Conservation (phyloP, 2,888 invertebrate genomes). For the Sialis fuliginosa region DNA sequence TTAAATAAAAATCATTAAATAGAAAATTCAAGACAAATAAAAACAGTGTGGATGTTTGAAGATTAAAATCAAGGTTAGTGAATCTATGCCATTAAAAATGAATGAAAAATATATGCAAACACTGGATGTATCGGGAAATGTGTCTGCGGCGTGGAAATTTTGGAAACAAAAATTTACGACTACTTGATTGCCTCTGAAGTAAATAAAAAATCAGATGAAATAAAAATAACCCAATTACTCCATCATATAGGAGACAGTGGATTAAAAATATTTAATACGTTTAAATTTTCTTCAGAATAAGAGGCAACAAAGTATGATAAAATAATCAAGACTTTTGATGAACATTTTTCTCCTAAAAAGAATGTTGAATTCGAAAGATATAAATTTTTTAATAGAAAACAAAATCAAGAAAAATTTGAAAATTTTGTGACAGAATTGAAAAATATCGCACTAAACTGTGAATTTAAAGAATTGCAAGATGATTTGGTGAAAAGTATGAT, state of each 20-base stretch:
- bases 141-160: slow-evolving; percentile 12
- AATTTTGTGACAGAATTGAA: slow-evolving; percentile 11
- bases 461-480: slow-evolving; percentile 10
- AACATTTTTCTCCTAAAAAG: neutral
- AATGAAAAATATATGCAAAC: neutral
- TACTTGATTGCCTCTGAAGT: slow-evolving; percentile 11
- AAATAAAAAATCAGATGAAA: slow-evolving; percentile 10
- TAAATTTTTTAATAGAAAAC: slow-evolving; percentile 5
- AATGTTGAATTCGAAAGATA: no score
- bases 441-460: slow-evolving; percentile 11
- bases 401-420: slow-evolving; percentile 10
- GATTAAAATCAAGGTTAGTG: no score
- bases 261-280: slow-evolving; percentile 12
- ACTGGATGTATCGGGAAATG: slow-evolving; percentile 8
- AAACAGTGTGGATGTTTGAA: no score
- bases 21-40: no score
- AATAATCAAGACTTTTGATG: no score
- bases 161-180: slow-evolving; percentile 10
- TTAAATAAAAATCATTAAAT: no score
- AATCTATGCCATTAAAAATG: no score
- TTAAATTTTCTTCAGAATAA: slow-evolving; percentile 9
- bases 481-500: slow-evolving; percentile 11
- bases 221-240: slow-evolving; percentile 12
- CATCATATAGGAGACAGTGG: slow-evolving; percentile 13
- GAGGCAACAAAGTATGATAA: slow-evolving; percentile 6